Conservation (phyloP, 2,113 vertebrate genomes). For the Orycteropus afer region DNA sequence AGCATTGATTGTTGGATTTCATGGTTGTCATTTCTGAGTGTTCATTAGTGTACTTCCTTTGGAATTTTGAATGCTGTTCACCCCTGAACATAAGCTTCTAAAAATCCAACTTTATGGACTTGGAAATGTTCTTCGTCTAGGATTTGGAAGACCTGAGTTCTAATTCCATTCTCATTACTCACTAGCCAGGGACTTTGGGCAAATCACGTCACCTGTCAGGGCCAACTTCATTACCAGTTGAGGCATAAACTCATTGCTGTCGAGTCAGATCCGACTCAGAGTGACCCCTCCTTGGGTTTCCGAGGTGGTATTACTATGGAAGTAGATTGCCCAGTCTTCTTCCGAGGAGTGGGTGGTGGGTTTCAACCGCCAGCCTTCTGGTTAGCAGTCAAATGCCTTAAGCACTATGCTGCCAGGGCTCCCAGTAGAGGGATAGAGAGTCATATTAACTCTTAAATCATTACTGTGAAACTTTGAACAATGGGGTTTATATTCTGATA, state of each 20-base stretch:
- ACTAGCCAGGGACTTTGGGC: neutral
- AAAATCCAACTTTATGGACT: constrained; percentile 31
- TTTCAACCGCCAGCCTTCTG: too few relatives aligned
- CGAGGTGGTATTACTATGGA: too few relatives aligned
- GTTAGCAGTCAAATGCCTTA: too few relatives aligned
- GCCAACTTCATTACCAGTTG: constrained; percentile 3
- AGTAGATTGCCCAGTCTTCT: too few relatives aligned
- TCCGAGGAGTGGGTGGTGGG: too few relatives aligned
- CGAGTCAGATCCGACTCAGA: too few relatives aligned
- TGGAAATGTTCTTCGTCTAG: constrained; percentile 18
- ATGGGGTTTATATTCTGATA: neutral
- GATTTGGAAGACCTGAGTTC: constrained; percentile 51
- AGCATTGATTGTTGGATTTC: constrained; percentile 43
- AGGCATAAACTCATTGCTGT: too few relatives aligned
- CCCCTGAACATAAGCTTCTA: constrained; percentile 6
- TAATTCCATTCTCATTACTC: constrained; percentile 32
- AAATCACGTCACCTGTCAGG: constrained; percentile 40
- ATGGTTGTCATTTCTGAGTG: constrained; percentile 30
- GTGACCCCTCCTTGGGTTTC: too few relatives aligned
- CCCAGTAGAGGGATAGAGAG: too few relatives aligned
- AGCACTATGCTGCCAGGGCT: too few relatives aligned
- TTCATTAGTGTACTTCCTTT: constrained; percentile 42
- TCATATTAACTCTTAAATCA: too few relatives aligned
- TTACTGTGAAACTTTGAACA: neutral
- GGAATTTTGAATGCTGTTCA: constrained; percentile 58